phyloP scores from a whole-genome alignment of 2,888 invertebrate species.

The Xanthorhoe spadicearia region DNA sequence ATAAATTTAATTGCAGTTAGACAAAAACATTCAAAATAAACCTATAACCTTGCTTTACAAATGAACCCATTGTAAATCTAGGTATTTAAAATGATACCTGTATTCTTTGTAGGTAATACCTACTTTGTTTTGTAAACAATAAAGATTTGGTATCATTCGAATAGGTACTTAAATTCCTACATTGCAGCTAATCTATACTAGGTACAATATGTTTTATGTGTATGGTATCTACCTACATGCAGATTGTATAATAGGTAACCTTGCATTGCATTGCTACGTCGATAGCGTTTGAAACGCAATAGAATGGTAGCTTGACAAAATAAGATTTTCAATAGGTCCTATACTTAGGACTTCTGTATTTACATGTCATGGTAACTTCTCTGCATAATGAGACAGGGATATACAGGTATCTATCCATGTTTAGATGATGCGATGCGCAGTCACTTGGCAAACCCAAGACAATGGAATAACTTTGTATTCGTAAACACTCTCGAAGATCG shows the following conservation, averaged over 20 bases:
- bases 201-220: background rate
- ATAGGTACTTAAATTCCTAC: background rate
- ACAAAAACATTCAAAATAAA: too few relatives aligned
- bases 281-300: slow-evolving; percentile 28
- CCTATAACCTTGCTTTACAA: too few relatives aligned
- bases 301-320: slow-evolving; percentile 20
- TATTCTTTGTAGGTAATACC: background rate
- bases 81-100: too few relatives aligned
- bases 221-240: slow-evolving; percentile 4
- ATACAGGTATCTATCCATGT: background rate
- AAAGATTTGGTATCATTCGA: background rate
- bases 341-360: background rate
- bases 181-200: slow-evolving; percentile 9
- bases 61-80: too few relatives aligned
- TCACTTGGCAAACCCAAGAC: background rate
- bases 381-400: background rate
- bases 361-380: background rate
- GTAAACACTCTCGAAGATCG: background rate
- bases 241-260: slow-evolving; percentile 13
- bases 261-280: slow-evolving; percentile 24
- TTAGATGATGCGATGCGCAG: background rate
- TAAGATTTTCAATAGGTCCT: background rate
- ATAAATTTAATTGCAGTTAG: too few relatives aligned
- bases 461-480: background rate
- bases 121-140: slow-evolving; percentile 4